Evolutionary conservation across 2,888 invertebrate species (phyloP), one percentile per base, ranked within the genome.

Genomic region (Ophioninae sp.): DNA sequence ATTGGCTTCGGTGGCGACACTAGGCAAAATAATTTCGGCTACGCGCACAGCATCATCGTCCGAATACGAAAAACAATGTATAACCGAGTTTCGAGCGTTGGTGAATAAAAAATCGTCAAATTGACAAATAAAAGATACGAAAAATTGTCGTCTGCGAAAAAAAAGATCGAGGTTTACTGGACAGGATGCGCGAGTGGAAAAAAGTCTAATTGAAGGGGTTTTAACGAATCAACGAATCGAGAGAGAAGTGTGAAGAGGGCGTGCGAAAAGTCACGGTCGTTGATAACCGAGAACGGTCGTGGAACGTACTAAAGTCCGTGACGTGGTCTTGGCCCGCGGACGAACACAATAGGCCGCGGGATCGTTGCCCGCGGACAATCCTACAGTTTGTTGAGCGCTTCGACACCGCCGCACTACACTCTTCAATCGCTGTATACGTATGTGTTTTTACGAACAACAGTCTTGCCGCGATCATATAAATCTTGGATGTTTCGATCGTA

Each of bases 291-390:
- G 72, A 65, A 64, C 67, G 80, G 79, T 59, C 72, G 65, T 78
- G 58, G 51, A 81, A 13, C 37, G 44, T 51, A 77, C 61, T 75
- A 77, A 78, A 6, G 30, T 63, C 20, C 39, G 51, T 37, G 37
- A 69, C 69, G 63, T 37, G 37, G 30, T 30, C 56, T 74, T 65
- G 56, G 39, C 8, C 65, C 65, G 17, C 37, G 22, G 20, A 22
- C 10, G 22, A 10, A 37, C 10, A 72, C 75, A 79, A 71, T 56
- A 79, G 81, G 58, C n/a, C 63, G 77, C 68, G 83, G 81, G 83
- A 83, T 74, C 81, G 81, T 83, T 81, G 83, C 51, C 82, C 77
- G 77, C 77, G 71, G 71, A 22, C 73, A 74, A 67, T 67, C 65
- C 71, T 79, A 79, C 65, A 75, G 67, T 44, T 68, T 51, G 22